Evolutionary conservation across 2,113 vertebrate genomes (phyloP).

Genomic region (Antechinus flavipes): DNA sequence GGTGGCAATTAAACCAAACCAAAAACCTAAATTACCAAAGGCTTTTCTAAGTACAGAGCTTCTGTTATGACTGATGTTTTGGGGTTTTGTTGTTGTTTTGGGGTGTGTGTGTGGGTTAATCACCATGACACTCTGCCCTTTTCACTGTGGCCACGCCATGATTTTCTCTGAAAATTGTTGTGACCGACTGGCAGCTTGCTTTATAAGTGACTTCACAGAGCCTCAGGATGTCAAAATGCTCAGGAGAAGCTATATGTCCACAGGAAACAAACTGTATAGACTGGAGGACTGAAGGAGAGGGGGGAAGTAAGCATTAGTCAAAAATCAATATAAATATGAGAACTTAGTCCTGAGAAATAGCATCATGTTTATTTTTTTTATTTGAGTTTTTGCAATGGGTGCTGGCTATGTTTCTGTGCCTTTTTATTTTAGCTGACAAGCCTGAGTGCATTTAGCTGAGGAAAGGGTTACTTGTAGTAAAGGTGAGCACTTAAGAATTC

Average conservation of each 20-base stretch:
- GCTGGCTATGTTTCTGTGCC: conserved; percentile 15
- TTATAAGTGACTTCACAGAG: background rate
- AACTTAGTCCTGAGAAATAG: background rate
- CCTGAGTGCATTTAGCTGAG: conserved; percentile 81
- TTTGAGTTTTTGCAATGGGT: background rate
- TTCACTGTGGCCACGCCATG: background rate
- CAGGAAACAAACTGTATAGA: conserved; percentile 13
- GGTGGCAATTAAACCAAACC: background rate
- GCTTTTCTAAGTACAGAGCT: conserved; percentile 40
- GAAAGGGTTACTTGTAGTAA: conserved; percentile 83
- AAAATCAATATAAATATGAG: conserved; percentile 1
- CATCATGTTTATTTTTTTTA: background rate
- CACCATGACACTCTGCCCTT: background rate
- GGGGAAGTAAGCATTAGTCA: background rate
- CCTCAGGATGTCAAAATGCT: conserved; percentile 26
- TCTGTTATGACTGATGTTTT: background rate
- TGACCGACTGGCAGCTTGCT: background rate
- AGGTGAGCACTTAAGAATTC: conserved; percentile 68
- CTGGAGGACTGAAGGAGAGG: background rate
- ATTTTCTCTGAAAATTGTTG: background rate
- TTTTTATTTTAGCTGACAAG: conserved; percentile 39
- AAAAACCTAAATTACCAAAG: conserved; percentile 25
- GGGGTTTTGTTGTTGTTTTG: background rate
- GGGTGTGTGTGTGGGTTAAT: background rate
- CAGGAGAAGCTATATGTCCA: background rate